These are phyloP conservation scores for Chirona hameri DNA, from an alignment of 2,888 invertebrate genomes.

Conservation along the genomic window DNA sequence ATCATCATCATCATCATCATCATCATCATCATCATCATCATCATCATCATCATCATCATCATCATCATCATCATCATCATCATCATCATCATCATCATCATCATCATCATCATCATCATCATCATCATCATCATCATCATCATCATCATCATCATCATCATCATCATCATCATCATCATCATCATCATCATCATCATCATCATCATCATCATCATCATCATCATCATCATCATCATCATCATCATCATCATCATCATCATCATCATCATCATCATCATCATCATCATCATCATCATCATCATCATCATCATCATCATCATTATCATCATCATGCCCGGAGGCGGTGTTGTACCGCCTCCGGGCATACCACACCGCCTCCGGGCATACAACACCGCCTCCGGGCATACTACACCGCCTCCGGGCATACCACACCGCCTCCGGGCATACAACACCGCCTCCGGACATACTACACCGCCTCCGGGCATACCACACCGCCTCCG, in stretches of 20 bases:
- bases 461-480: too few relatives aligned
- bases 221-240: not conserved
- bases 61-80: conserved; percentile 22
- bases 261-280: not conserved
- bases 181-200: not conserved
- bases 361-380: too few relatives aligned
- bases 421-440: too few relatives aligned
- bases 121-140: not conserved
- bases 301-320: conserved; percentile 22
- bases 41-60: conserved; percentile 22
- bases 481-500: too few relatives aligned
- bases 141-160: not conserved
- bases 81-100: not conserved
- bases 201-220: not conserved
- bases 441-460: too few relatives aligned
- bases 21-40: conserved; percentile 22
- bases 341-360: too few relatives aligned
- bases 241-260: not conserved
- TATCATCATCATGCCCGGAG: not conserved
- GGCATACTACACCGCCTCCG: too few relatives aligned
- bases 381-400: too few relatives aligned
- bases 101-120: not conserved
- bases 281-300: not conserved
- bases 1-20: conserved; percentile 22
- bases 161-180: not conserved